phyloP scores from a whole-genome alignment of 2,113 vertebrate species.

The Alligator sinensis region DNA sequence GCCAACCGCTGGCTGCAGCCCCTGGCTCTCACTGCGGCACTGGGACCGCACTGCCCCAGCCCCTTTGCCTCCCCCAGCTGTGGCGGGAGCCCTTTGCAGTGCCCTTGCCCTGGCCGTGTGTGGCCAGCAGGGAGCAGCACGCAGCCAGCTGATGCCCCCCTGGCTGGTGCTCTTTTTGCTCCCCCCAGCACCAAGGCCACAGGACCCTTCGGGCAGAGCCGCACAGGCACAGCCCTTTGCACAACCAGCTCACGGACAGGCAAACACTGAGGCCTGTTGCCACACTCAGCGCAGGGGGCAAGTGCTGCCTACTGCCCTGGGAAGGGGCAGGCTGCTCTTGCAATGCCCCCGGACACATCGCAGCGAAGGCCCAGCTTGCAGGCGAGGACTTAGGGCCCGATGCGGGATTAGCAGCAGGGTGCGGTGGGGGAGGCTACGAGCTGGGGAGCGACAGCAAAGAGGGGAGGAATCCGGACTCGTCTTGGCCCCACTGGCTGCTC shows the following conservation, averaged over 20 bases:
- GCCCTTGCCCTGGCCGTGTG: rapidly evolving
- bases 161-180: rapidly evolving
- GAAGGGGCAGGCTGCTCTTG: not conserved
- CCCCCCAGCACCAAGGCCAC: not conserved
- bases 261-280: no score
- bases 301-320: not conserved
- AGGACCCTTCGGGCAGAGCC: not conserved
- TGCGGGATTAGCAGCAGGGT: no score
- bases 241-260: no score
- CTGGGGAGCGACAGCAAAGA: no score
- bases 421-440: no score
- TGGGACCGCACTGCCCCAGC: rapidly evolving
- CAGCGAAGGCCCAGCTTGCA: no score
- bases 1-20: no score
- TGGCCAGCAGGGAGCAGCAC: not conserved
- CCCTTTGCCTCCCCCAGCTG: not conserved
- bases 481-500: no score
- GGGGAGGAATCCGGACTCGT: no score
- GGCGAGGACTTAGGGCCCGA: no score
- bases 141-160: rapidly evolving
- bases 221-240: no score
- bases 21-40: rapidly evolving
- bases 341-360: not conserved
- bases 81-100: no score
- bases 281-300: rapidly evolving